A percentile compares a stretch with the other conserved stretches of the same genome.
These are phyloP conservation scores for Smutsia gigantea DNA, from an alignment of 2,797 vertebrate genomes.

Conservation along the genomic window DNA sequence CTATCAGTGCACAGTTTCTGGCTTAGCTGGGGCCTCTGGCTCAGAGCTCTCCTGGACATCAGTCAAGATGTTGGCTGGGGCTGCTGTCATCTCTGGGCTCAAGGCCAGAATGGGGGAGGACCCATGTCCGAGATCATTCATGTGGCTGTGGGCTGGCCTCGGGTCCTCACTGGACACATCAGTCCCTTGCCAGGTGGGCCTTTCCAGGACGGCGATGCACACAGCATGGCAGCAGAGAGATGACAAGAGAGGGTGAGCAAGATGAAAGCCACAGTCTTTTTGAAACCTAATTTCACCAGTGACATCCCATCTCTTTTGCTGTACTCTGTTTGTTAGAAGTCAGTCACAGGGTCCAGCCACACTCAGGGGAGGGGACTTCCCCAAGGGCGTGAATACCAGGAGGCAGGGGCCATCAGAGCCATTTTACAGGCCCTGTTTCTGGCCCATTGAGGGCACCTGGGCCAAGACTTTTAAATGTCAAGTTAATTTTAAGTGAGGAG, in stretches of 20 bases:
- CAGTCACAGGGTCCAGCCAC: not conserved
- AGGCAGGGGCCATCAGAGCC: not conserved
- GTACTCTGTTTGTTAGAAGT: not conserved
- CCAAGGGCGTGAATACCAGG: accelerated
- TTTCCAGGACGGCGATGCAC: accelerated
- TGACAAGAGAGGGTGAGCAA: accelerated
- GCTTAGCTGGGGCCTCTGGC: not conserved
- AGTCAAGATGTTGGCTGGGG: not conserved
- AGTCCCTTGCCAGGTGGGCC: accelerated
- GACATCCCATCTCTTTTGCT: no score
- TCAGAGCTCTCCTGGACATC: not conserved
- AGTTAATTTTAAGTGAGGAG: not conserved
- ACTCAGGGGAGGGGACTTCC: not conserved
- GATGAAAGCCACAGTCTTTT: not conserved
- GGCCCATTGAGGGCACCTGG: not conserved
- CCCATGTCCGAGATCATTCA: not conserved
- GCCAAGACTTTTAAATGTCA: not conserved
- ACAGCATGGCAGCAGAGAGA: not conserved
- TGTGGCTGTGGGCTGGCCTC: not conserved
- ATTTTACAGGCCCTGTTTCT: not conserved
- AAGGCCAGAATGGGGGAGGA: not conserved
- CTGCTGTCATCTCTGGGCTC: not conserved
- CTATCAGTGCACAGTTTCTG: not conserved
- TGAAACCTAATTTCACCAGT: not conserved
- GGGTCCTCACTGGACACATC: not conserved